Percentiles rank a stretch among this genome's conserved stretches.
Evolutionary conservation across 2,888 invertebrate species (phyloP).

Genomic region (Nephrotoma flavescens): DNA sequence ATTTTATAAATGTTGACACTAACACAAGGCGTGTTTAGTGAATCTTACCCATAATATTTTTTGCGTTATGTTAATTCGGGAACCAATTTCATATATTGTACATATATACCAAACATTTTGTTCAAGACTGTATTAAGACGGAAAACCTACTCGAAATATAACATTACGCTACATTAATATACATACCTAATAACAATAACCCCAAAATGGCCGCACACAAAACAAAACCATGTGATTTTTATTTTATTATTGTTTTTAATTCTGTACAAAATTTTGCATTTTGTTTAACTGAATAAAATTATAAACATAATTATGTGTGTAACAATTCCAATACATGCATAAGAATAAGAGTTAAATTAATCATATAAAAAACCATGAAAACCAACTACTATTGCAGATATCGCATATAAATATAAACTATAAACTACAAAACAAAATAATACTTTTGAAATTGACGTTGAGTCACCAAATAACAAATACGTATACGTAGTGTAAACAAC

Average conservation of each 20-base stretch:
- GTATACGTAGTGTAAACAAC: background rate
- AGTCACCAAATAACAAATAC: background rate
- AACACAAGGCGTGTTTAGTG: too few relatives aligned
- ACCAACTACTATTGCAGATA: too few relatives aligned
- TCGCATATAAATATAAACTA: background rate
- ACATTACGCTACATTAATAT: background rate
- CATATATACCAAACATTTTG: too few relatives aligned
- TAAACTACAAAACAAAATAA: background rate
- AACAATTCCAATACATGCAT: too few relatives aligned
- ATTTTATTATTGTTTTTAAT: too few relatives aligned
- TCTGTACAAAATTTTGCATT: too few relatives aligned
- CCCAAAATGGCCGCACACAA: background rate
- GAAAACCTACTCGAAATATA: background rate
- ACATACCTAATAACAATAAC: background rate
- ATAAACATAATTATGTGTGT: too few relatives aligned
- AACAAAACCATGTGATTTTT: background rate
- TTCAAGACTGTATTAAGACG: background rate
- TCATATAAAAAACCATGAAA: background rate
- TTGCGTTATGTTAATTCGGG: too few relatives aligned
- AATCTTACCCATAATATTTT: too few relatives aligned
- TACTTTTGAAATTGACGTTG: background rate
- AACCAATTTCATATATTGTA: too few relatives aligned
- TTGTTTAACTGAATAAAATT: too few relatives aligned
- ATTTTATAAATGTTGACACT: too few relatives aligned
- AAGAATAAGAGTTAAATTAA: background rate